A percentile compares a stretch with the other conserved stretches of the same genome.
Conservation (phyloP, 2,113 vertebrate species). For the Brachypteracias leptosomus region DNA sequence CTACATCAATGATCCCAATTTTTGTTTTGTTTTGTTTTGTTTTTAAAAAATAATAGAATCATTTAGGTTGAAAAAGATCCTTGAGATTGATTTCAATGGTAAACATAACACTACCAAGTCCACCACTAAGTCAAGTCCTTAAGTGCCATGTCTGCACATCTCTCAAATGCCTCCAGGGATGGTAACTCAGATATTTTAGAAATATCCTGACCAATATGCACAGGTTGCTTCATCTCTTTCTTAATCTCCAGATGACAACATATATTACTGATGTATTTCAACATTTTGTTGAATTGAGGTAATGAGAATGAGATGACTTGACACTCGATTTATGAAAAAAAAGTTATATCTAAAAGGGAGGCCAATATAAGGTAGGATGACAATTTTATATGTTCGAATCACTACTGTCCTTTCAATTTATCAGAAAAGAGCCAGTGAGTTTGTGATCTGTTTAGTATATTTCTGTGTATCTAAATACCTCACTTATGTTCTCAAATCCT, state of each 20-base stretch:
- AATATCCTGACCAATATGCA: neutral
- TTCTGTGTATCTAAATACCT: neutral
- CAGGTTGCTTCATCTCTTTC: neutral
- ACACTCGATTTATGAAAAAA: neutral
- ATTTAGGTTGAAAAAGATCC: neutral
- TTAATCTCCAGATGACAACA: neutral
- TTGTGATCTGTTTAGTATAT: neutral
- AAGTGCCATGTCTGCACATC: fast-evolving
- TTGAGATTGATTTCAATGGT: neutral
- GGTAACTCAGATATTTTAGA: neutral
- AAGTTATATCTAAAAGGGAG: neutral
- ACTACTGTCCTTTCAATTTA: neutral
- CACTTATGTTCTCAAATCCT: neutral
- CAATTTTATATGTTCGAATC: neutral
- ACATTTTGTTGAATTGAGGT: neutral
- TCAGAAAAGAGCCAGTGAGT: neutral
- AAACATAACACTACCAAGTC: neutral
- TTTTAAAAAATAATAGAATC: too few species aligned
- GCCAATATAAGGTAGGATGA: neutral
- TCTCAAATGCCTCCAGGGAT: neutral
- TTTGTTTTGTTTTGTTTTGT: neutral
- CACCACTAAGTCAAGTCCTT: neutral
- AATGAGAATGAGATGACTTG: neutral
- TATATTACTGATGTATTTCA: neutral
- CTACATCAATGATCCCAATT: neutral